Conservation (phyloP, 2,797 vertebrate species). For the Sebastes cheni region DNA sequence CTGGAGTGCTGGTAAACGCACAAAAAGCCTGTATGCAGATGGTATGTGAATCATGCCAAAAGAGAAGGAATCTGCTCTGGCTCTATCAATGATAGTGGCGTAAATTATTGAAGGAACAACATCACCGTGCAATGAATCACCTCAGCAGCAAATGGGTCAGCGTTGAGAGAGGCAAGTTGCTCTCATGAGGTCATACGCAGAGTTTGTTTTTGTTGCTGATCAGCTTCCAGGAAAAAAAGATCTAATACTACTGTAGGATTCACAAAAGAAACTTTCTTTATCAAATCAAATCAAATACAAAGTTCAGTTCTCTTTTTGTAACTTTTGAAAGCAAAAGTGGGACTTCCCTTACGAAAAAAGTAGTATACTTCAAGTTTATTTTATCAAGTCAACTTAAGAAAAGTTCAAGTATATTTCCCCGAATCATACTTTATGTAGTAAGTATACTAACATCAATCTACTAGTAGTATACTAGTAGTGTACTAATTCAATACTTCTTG, state of each 20-base stretch:
- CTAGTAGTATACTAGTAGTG: no score
- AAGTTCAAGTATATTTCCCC: no score
- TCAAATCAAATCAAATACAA: slow-evolving; percentile 31
- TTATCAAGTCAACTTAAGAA: no score
- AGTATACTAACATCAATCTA: no score
- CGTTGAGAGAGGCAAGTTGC: slow-evolving; percentile 26
- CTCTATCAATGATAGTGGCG: slow-evolving; percentile 31
- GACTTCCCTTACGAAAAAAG: not conserved
- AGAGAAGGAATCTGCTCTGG: slow-evolving; percentile 38
- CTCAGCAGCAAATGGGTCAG: slow-evolving; percentile 34
- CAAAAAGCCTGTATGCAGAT: slow-evolving; percentile 45
- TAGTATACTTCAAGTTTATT: not conserved
- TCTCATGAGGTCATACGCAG: slow-evolving; percentile 32
- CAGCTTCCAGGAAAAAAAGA: slow-evolving; percentile 34
- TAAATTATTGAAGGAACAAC: slow-evolving; percentile 51
- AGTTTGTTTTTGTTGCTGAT: slow-evolving; percentile 42
- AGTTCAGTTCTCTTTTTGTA: slow-evolving; percentile 1
- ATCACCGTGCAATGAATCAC: slow-evolving; percentile 48
- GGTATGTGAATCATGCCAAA: slow-evolving; percentile 53
- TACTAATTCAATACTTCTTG: no score
- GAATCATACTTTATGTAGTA: no score
- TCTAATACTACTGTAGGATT: not conserved
- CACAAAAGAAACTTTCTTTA: slow-evolving; percentile 16
- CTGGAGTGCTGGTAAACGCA: slow-evolving; percentile 27
- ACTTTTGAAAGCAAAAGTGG: not conserved